phyloP scores from a whole-genome alignment of 1,140 invertebrate genomes.

The Ericerus pela region DNA sequence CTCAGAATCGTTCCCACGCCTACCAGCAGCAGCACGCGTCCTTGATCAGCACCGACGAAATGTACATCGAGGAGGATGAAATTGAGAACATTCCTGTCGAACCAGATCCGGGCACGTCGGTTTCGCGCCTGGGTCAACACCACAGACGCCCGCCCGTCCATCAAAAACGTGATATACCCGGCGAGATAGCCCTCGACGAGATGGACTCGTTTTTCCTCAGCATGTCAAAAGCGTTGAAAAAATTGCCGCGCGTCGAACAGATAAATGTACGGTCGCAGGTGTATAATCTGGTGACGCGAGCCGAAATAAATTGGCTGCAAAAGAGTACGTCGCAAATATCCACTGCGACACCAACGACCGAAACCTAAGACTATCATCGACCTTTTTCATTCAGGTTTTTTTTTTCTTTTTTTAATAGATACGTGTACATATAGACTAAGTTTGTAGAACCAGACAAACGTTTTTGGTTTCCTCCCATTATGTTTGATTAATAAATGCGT shows the following conservation, averaged over 20 bases:
- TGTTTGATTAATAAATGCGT: too few relatives aligned
- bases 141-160: not conserved
- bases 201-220: slow-evolving; percentile 1
- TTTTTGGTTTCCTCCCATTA: too few relatives aligned
- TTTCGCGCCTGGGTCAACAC: not conserved
- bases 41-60: not conserved
- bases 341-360: not conserved
- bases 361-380: not conserved
- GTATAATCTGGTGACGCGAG: not conserved
- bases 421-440: too few relatives aligned
- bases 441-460: too few relatives aligned
- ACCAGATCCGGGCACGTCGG: too few relatives aligned
- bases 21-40: too few relatives aligned
- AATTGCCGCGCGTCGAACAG: not conserved
- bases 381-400: not conserved
- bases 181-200: not conserved
- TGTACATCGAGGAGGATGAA: not conserved
- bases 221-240: slow-evolving; percentile 1
- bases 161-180: not conserved
- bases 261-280: not conserved
- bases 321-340: not conserved
- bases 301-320: not conserved
- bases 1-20: too few relatives aligned
- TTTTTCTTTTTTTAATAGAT: not conserved
- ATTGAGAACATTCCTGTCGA: too few relatives aligned